Evolutionary conservation across 1,140 invertebrate species (phyloP).

Genomic region (Lepidurus couesii): DNA sequence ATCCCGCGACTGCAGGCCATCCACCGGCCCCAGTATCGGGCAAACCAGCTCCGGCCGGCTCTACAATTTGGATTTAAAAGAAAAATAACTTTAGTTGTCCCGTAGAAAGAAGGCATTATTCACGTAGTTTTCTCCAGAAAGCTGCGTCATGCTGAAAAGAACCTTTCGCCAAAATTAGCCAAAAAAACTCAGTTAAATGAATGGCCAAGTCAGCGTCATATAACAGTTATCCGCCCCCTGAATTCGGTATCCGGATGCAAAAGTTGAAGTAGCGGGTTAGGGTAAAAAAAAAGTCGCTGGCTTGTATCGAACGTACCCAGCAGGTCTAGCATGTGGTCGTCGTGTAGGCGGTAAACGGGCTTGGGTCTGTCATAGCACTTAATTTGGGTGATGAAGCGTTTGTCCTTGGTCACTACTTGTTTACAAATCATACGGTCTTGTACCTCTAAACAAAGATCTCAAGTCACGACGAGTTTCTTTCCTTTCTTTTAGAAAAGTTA

Average conservation of each 20-base stretch:
- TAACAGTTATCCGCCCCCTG: no score
- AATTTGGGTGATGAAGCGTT: slow-evolving; percentile 41
- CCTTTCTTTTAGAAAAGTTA: no score
- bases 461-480: no score
- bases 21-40: background rate
- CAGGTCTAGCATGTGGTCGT: background rate
- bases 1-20: slow-evolving; percentile 25
- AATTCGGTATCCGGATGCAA: no score
- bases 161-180: no score
- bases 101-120: no score
- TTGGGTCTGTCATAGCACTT: slow-evolving; percentile 42
- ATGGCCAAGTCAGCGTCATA: no score
- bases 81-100: no score
- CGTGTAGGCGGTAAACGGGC: slow-evolving; percentile 1
- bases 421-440: slow-evolving; percentile 40
- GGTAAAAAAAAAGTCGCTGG: background rate
- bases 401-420: slow-evolving; percentile 40
- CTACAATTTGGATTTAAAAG: background rate
- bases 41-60: background rate
- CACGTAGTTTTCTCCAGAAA: no score
- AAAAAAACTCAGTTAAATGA: no score
- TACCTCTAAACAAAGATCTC: slow-evolving; percentile 29
- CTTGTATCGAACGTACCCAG: slow-evolving; percentile 28
- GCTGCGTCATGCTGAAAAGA: no score
- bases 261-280: no score